These are phyloP conservation scores for Syrrhaptes paradoxus DNA, from an alignment of 2,113 vertebrate species.

Conservation along the genomic window DNA sequence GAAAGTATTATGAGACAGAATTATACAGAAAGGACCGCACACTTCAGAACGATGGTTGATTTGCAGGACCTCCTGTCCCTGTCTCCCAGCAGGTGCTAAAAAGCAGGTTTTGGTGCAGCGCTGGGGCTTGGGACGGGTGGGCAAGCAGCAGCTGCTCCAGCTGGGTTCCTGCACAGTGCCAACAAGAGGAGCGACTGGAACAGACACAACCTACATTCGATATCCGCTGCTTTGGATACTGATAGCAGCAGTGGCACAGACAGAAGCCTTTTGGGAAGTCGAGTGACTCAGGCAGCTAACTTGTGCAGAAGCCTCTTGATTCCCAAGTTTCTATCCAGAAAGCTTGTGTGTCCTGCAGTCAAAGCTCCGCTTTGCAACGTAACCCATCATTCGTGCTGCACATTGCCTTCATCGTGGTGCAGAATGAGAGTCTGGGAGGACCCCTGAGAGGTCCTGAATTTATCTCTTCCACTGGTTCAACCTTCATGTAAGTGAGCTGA, in stretches of 20 bases:
- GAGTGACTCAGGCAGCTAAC: neutral
- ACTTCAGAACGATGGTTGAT: neutral
- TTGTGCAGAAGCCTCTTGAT: neutral
- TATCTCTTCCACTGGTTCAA: neutral
- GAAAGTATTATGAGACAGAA: neutral
- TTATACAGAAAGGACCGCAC: neutral
- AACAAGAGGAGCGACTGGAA: neutral
- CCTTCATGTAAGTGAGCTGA: neutral
- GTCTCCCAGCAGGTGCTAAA: neutral
- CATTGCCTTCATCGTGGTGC: fast-evolving
- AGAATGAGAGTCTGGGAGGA: neutral
- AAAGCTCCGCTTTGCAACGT: neutral
- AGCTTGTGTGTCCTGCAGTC: neutral
- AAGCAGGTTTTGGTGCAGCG: neutral
- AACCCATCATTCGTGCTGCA: fast-evolving
- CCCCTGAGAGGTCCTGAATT: neutral
- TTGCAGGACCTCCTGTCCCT: neutral
- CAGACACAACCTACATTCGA: neutral
- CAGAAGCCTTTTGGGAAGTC: neutral
- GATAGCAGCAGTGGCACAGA: neutral
- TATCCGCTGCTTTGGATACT: neutral
- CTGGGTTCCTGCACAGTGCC: neutral
- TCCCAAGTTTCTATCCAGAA: fast-evolving
- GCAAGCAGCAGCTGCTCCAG: neutral
- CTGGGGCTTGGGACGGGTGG: neutral